Base-by-base conservation (phyloP, 2,888 invertebrate genomes). In the Drosophila longiperda region DNA sequence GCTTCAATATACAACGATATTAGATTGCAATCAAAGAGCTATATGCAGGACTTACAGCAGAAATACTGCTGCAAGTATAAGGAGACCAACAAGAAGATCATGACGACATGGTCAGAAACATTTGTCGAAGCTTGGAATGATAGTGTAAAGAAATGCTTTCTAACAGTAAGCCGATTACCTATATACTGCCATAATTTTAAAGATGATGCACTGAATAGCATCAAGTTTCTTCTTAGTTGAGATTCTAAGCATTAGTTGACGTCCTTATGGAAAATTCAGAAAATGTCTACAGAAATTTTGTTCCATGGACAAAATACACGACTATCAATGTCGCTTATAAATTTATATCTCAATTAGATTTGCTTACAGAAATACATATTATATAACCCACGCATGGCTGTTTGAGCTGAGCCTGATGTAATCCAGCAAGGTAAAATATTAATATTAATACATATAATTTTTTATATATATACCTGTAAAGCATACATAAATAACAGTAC, bases 121-220 rank as follows among this genome's bases (percentile, higher is more conserved):
- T 71, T 63, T 58, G 60, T 66, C 6, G 69, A 79, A 26, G 68
- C 63, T 9, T 83, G 80, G 69, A 83, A 83, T 29, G 62, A 64
- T 48, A 63, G 45, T 26, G 23, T 74, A 15, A 70, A 54, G 33
- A n/a, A 58, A 23, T 36, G 55, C n/a, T 76, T 80, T 29, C 29
- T 62, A 7, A 26, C 11, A 1, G 20, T 65, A 1, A 45, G 52
- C 6, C 26, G 23, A 34, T 11, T 71, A n/a, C 83, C 83, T 8
- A 45, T 64, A 42, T 83, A 80, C n/a, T 76, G 69, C 36, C 0
- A 49, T 26, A 49, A 64, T 9, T 83, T 83, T 52, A 11, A 66
- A 11, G 63, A 67, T 2, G 83, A 83, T 57, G 38, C 79, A 20
- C 82, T 70, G n/a, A 23, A 32, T 4, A 66, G 40, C 20, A 8